A percentile compares a stretch with the other conserved stretches of the same genome.
Conservation (phyloP, 2,113 vertebrate species). For the Capreolus pygargus region DNA sequence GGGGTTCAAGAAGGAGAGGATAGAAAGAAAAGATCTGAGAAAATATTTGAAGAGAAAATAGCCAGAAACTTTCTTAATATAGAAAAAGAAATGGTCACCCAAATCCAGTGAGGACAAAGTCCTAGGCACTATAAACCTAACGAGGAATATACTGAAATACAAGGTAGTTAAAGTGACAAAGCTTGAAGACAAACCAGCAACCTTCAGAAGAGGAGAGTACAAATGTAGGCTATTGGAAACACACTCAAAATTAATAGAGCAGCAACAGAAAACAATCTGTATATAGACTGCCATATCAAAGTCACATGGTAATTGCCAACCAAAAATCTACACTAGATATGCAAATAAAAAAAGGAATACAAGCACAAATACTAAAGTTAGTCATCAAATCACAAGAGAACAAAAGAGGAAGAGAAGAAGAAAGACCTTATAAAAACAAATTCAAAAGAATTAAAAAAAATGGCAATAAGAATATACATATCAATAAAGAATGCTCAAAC, state of each 20-base stretch:
- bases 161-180: neutral
- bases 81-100: neutral
- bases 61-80: neutral
- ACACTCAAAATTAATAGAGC: neutral
- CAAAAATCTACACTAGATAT: neutral
- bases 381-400: neutral
- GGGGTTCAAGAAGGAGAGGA: neutral
- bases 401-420: neutral
- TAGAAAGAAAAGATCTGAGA: neutral
- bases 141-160: rapidly evolving
- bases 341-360: neutral
- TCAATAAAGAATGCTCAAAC: neutral
- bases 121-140: neutral
- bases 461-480: neutral
- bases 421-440: neutral
- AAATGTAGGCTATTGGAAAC: neutral
- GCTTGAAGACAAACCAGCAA: neutral
- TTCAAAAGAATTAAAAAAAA: neutral
- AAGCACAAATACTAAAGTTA: neutral
- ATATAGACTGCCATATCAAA: neutral
- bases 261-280: neutral
- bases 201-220: neutral
- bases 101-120: neutral
- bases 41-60: neutral
- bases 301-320: neutral